phyloP scores from a whole-genome alignment of 2,113 vertebrate species.

The Lycaon pictus region DNA sequence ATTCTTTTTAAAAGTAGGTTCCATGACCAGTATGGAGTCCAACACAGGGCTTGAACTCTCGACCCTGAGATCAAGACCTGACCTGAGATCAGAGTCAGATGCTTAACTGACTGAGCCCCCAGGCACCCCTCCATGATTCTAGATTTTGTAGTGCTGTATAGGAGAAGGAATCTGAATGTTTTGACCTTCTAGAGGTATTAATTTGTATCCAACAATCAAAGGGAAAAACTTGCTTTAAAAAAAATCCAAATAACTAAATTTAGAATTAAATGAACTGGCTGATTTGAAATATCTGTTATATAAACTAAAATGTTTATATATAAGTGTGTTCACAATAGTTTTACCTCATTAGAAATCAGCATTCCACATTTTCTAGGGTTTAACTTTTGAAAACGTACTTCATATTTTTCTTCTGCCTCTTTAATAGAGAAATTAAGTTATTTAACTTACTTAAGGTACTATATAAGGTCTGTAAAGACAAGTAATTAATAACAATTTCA shows the following conservation, averaged over 20 bases:
- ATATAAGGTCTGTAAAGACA: background rate
- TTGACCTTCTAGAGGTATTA: background rate
- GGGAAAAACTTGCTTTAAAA: background rate
- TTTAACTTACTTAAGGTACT: background rate
- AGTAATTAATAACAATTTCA: background rate
- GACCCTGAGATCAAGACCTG: background rate
- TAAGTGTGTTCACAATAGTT: background rate
- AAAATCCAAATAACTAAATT: background rate
- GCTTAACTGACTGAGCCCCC: background rate
- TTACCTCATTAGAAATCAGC: background rate
- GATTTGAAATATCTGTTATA: background rate
- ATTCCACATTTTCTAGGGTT: slow-evolving; percentile 11
- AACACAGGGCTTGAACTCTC: background rate
- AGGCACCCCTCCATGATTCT: background rate
- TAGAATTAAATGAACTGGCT: slow-evolving; percentile 40
- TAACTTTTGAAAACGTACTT: slow-evolving; percentile 49
- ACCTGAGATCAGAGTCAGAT: background rate
- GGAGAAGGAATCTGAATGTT: slow-evolving; percentile 22
- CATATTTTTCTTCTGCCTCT: background rate
- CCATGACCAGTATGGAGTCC: background rate
- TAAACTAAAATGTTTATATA: background rate
- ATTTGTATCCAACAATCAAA: background rate
- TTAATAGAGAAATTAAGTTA: slow-evolving; percentile 37
- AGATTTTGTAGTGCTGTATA: background rate
- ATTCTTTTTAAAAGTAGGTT: background rate